Evolutionary conservation across 2,113 vertebrate genomes (phyloP).

Genomic region (Ardeotis arabs): DNA sequence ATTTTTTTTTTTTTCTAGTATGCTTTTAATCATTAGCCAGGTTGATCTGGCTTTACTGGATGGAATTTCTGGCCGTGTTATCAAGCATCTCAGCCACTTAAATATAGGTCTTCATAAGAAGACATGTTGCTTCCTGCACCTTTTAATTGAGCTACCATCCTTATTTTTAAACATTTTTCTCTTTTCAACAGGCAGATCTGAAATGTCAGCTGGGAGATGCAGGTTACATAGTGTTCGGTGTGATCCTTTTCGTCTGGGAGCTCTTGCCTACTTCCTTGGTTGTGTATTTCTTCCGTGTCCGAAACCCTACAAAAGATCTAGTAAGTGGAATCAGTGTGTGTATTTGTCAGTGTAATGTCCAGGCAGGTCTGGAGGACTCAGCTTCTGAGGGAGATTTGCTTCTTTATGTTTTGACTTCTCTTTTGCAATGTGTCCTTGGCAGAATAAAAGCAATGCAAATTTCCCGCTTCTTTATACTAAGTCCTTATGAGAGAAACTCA

Average conservation of each 20-base stretch:
- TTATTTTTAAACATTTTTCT: not conserved
- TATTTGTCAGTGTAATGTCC: not conserved
- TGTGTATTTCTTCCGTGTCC: slow-evolving; percentile 95
- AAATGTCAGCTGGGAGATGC: slow-evolving; percentile 90
- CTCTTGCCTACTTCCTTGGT: slow-evolving; percentile 94
- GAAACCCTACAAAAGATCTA: slow-evolving; percentile 85
- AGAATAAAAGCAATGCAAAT: not conserved
- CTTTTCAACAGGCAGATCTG: slow-evolving; percentile 87
- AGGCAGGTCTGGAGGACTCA: not conserved
- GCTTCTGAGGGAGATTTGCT: not conserved
- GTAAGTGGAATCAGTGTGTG: slow-evolving; percentile 73
- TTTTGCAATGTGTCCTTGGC: not conserved
- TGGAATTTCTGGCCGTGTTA: not conserved
- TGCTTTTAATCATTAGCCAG: not conserved
- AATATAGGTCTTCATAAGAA: not conserved
- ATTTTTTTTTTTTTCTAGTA: not conserved
- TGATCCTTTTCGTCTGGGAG: slow-evolving; percentile 95
- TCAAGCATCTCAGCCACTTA: not conserved
- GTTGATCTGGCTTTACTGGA: not conserved
- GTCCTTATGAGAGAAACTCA: not conserved
- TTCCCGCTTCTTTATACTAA: not conserved
- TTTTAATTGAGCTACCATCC: not conserved
- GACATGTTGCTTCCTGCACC: not conserved
- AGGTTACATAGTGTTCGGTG: slow-evolving; percentile 91
- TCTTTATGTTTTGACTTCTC: not conserved